phyloP scores from a whole-genome alignment of 2,797 vertebrate species.

The Phataginus tetradactyla region DNA sequence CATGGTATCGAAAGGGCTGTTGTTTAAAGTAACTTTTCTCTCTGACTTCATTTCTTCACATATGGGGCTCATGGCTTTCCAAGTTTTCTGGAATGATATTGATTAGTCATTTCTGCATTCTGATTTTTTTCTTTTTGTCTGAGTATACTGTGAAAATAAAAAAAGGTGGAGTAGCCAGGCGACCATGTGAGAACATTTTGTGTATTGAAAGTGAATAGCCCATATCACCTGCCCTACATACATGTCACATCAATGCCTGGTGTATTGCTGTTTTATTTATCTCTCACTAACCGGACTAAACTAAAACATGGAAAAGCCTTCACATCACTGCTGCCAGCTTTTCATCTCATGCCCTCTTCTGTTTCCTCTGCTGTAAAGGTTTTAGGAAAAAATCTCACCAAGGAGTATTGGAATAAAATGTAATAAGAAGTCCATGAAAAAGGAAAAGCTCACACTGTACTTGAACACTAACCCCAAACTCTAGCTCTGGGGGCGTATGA shows the following conservation, averaged over 20 bases:
- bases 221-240: neutral
- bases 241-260: too few species aligned
- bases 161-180: neutral
- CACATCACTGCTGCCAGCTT: neutral
- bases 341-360: neutral
- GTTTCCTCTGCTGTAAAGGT: neutral
- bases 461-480: neutral
- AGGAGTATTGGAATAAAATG: neutral
- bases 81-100: neutral
- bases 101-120: neutral
- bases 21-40: neutral
- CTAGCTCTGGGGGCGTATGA: constrained; percentile 3
- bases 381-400: neutral
- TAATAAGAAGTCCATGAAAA: neutral
- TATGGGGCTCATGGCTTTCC: neutral
- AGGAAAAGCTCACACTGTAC: neutral
- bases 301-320: neutral
- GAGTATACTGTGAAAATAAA: neutral
- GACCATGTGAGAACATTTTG: neutral
- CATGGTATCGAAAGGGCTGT: neutral
- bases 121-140: neutral
- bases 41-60: neutral
- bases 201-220: neutral
- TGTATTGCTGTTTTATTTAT: neutral
- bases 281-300: neutral